A percentile compares a stretch with the other conserved stretches of the same genome.
Evolutionary conservation across 2,888 invertebrate genomes (phyloP).

Genomic region (Caenorhabditis angaria): DNA sequence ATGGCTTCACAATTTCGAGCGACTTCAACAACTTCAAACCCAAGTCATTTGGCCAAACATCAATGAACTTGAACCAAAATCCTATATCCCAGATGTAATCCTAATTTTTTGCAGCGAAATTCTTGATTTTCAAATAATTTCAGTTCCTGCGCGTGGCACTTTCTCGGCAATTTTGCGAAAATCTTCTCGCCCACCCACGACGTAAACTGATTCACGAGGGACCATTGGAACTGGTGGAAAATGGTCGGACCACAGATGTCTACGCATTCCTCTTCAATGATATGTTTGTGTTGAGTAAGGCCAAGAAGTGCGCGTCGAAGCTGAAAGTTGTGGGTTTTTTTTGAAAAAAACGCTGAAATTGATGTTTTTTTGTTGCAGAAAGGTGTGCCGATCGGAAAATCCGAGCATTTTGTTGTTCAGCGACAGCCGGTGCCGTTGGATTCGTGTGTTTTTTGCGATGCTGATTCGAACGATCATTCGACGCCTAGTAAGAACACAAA

Average conservation of each 20-base stretch:
- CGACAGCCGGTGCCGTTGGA: slow-evolving; percentile 75
- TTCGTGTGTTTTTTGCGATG: slow-evolving; percentile 75
- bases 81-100: slow-evolving; percentile 76
- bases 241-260: slow-evolving; percentile 77
- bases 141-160: slow-evolving; percentile 77
- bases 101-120: too few relatives aligned
- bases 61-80: slow-evolving; percentile 77
- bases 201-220: slow-evolving; percentile 75
- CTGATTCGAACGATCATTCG: slow-evolving; percentile 72
- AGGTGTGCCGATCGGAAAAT: slow-evolving; percentile 58
- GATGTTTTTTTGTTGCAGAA: slow-evolving; percentile 43
- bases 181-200: slow-evolving; percentile 76
- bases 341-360: not conserved
- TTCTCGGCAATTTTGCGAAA: slow-evolving; percentile 78
- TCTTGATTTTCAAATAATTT: slow-evolving; percentile 48
- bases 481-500: slow-evolving; percentile 49
- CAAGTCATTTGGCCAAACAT: slow-evolving; percentile 78
- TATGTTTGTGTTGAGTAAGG: slow-evolving; percentile 77
- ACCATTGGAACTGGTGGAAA: slow-evolving; percentile 75
- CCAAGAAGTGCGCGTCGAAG: slow-evolving; percentile 74
- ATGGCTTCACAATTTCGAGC: slow-evolving; percentile 79
- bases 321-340: slow-evolving; percentile 57
- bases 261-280: slow-evolving; percentile 79
- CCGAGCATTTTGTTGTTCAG: slow-evolving; percentile 73
- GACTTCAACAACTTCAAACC: slow-evolving; percentile 78